Evolutionary conservation across 2,888 invertebrate species (phyloP), one percentile per base, ranked within the genome.

Genomic region (Drosophila barbarae): DNA sequence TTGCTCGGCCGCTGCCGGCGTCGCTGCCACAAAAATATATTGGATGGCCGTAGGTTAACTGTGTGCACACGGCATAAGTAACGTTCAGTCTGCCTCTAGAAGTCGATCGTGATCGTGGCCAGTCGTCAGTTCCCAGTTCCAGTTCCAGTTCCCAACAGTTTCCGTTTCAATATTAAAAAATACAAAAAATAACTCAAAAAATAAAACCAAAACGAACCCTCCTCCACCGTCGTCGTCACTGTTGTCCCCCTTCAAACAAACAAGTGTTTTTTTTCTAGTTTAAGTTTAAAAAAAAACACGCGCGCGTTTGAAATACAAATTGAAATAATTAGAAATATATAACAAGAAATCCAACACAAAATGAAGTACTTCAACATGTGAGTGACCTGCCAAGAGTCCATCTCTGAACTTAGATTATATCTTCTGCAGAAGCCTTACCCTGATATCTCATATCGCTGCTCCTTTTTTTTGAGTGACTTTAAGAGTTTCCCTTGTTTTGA

Each of bases 321-420:
- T 39, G 7, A 36, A 36, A 9, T 32, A 39, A 46, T 46, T 34
- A 34, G 34, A 32, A 32, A 13, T 2, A 18, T 5, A 60, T 41
- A 57, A 30, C 61, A 71, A 21, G 63, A 15, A 64, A 28, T 69
- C 34, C 70, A 36, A 71, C 53, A 73, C 72, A 84, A 79, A 81
- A 87, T 87, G 87, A 87, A 87, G 80, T 87, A 81, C 85, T 84
- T 84, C 65, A 86, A 87, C 79, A 87, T 87, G 87, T 87, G 87
- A 87, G 87, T 87, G 84, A 56, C 55, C 55, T 13, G 18, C 10
- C n/a, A 55, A 59, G 26, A 41, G 23, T 56, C 35, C 18, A 26
- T 34, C 42, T 47, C 41, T 42, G 21, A 15, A 54, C 44, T 60
- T n/a, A 42, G 42, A 42, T 26, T 7, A 26, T n/a, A 42, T 13